Conservation (phyloP, 2,113 vertebrate genomes). For the Trogon melanurus region DNA sequence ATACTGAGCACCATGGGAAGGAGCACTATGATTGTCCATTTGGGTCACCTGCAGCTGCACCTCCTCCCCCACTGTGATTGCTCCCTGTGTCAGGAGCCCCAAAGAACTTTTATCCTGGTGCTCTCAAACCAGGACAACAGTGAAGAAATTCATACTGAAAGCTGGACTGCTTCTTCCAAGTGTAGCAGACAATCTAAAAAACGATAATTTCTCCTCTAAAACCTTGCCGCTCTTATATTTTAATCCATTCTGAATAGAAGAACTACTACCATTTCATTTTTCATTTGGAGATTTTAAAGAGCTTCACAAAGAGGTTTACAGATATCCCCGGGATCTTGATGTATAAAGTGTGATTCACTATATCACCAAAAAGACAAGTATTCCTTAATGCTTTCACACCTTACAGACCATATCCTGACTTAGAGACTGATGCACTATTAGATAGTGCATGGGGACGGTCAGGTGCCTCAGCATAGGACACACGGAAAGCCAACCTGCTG, state of each 20-base stretch:
- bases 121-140: neutral
- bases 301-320: neutral
- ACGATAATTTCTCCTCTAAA: slow-evolving; percentile 1
- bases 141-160: neutral
- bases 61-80: no score
- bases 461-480: neutral
- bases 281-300: neutral
- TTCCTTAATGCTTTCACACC: neutral
- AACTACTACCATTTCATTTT: neutral
- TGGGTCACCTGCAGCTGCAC: no score
- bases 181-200: neutral
- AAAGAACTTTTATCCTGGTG: no score
- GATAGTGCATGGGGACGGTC: neutral
- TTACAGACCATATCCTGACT: neutral
- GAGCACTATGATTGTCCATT: no score
- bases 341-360: neutral
- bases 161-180: neutral
- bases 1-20: no score
- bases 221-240: neutral
- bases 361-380: neutral
- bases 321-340: neutral
- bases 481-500: neutral
- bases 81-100: no score
- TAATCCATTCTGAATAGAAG: neutral
- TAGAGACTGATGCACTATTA: neutral